Base-by-base conservation (phyloP, 2,888 invertebrate genomes). In the Melipona beecheii region DNA sequence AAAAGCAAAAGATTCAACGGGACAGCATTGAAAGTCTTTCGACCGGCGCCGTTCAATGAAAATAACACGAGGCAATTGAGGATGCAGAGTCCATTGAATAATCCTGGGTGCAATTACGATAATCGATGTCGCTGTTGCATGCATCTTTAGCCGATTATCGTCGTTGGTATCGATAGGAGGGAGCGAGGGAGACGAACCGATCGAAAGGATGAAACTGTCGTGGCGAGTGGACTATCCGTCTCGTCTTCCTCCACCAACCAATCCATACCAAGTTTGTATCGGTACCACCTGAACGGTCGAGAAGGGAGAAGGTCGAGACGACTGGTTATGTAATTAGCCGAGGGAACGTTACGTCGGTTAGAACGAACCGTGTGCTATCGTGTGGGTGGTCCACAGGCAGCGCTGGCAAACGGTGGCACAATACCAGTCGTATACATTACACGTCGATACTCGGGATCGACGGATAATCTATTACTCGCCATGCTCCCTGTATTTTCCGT, bases 291-390 rank as follows among this genome's bases (percentile, higher is more conserved):
- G 78, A 81, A 83, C 27, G 27, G 81, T 78, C 75, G 71, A 82
- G 83, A 85, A 86, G 86, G 79, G 71, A 84, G 83, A 85, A 86
- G 86, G 79, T 83, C 81, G 80, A 64, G 78, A 56, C 70, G 72
- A 56, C 43, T 72, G 80, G 79, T 89, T 89, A 86, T 76, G 87
- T 86, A 89, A 89, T 89, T 89, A 89, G 80, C 79, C 58, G 52
- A 58, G 77, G 27, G 83, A 78, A 85, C 49, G 81, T 80, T 74
- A 78, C 84, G 79, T 77, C 77, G 74, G 19, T 9, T 27, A 76
- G 82, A 83, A 72, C 70, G n/a, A n/a, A 65, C 71, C 58, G 69
- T 43, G 69, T 43, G 86, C 75, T 75, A 62, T 66, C 64, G 82
- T 76, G 80, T 87, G 89, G 84, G 87, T 87, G 87, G 88, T 85